Evolutionary conservation across 2,113 vertebrate species (phyloP), one percentile per base, ranked within the genome.

Genomic region (Pterocles burchelli): DNA sequence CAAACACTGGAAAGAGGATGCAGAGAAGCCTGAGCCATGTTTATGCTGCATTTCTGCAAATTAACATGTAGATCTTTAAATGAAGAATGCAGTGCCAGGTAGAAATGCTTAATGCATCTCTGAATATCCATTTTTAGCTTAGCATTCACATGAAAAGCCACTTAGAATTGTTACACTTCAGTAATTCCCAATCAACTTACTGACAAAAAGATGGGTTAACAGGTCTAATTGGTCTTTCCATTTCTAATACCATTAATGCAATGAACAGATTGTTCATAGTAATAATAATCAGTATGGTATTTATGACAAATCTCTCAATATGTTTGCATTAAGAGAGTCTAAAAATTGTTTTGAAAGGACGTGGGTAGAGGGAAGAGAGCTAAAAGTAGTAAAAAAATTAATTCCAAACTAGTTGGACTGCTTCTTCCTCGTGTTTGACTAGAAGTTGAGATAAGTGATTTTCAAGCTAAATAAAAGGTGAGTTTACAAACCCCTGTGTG

Each of bases 191-290:
- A 91, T 96, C 94, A 96, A 95, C 93, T 94, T 93, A 76, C 89
- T 94, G 78, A 96, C 91, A 96, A 94, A 96, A 94, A 97, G 94
- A 88, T 97, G 94, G 70, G 87, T 95, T 97, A 97, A 95, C 94
- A 78, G 91, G 89, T 92, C 89, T 97, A 93, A 95, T 95, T 97
- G 91, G 91, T 92, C 95, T 94, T 96, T 94, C 95, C 80, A 95
- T 96, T 95, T 94, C 76, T 78, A 95, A 95, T 94, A 96, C 52
- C 52, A 87, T 87, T 85, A 94, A 95, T 94, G 91, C 84, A 90
- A 92, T 75, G 91, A 94, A 96, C 34, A 95, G 70, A 91, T 89
- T 95, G 80, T 95, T 95, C 94, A 72, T 72, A 61, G 77, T 72
- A 95, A 89, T 89, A 96, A 89, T 82, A 96, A 92, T 65, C 89